Evolutionary conservation across 2,888 invertebrate species (phyloP), one percentile per base, ranked within the genome.

Genomic region (Tanypteryx hageni): DNA sequence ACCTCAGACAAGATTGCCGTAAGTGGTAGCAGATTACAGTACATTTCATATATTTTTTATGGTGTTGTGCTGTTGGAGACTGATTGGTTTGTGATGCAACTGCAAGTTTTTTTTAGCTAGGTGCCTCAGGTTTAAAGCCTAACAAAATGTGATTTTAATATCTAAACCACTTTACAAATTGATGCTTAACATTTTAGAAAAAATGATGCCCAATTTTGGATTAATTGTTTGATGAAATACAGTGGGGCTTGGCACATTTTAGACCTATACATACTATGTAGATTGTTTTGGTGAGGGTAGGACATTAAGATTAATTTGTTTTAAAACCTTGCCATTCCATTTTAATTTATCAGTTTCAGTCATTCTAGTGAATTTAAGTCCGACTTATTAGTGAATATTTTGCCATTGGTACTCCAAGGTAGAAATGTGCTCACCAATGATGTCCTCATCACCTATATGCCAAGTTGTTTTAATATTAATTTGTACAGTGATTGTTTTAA

Each of bases 11-110:
- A 89, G 89, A 68, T 44, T 89, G 89, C 89, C 89, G 64, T 89
- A 89, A 89, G 89, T 89, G 89, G 89, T 89, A 89, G 89, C 89
- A 89, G 89, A 89, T 61, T 64, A 89, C 89, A 64, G 89, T 89
- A 89, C 89, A 31, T 89, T 89, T 89, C 89, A 89, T 89, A 89
- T 89, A 89, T 89, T 89, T 89, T 89, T 89, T 89, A 89, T 68
- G 68, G 89, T 89, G 89, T 89, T 89, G 89, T 89, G 89, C 89
- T 89, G 89, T 89, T 64, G 64, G 68, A 89, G 89, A 89, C 89
- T 68, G 89, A 89, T 89, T 89, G 89, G 89, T 89, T 89, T 89
- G 89, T 89, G 89, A 89, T 89, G 89, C 89, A 61, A 89, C 64
- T 89, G 76, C 76, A 76, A 76, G 44, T 89, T 89, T 89, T 89